Conservation (phyloP, 2,797 vertebrate species). For the Crocidura indochinensis region DNA sequence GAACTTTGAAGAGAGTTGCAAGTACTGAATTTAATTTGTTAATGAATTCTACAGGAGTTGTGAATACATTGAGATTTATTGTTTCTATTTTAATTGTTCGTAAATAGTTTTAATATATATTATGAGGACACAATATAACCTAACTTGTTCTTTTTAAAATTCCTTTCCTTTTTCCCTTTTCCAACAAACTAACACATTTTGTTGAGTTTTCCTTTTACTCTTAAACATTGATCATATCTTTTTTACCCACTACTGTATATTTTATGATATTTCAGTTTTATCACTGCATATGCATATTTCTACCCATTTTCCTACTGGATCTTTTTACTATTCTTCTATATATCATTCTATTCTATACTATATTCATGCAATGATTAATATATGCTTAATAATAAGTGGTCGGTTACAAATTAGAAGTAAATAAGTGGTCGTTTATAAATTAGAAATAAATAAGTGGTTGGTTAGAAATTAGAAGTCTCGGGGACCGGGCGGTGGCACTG, state of each 20-base stretch:
- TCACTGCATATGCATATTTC: not conserved
- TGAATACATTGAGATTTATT: not conserved
- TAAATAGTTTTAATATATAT: slow-evolving; percentile 26
- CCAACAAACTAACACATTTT: not conserved
- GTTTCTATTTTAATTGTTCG: slow-evolving; percentile 3
- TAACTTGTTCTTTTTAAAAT: not conserved
- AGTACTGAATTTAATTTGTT: not conserved
- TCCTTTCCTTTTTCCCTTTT: not conserved
- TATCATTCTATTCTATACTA: not conserved
- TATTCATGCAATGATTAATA: not conserved
- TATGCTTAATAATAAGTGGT: not conserved
- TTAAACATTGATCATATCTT: slow-evolving; percentile 4
- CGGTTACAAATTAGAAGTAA: too few species aligned
- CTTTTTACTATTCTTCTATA: not conserved
- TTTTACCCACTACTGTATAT: not conserved
- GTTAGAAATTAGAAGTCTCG: too few species aligned
- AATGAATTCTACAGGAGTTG: not conserved
- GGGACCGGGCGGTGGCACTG: too few species aligned
- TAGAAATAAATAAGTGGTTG: too few species aligned
- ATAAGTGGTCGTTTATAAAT: too few species aligned
- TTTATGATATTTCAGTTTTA: not conserved
- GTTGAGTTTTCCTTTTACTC: not conserved
- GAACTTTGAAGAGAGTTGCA: not conserved
- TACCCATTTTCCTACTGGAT: not conserved
- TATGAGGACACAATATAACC: not conserved